Evolutionary conservation across 1,140 invertebrate species (phyloP).

Genomic region (Linepithema humile): DNA sequence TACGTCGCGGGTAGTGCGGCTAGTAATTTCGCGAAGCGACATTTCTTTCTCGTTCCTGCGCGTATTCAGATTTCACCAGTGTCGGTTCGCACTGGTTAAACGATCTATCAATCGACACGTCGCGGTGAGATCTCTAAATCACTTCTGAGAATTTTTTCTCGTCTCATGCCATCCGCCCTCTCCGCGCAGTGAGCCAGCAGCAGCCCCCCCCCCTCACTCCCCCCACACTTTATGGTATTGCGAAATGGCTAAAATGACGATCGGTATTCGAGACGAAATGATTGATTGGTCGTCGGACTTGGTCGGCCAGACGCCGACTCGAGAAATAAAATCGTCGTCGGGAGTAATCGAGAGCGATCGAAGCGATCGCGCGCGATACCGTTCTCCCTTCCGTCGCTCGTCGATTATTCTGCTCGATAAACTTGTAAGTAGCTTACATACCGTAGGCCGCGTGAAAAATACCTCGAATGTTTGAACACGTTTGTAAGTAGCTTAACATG

Average conservation of each 20-base stretch:
- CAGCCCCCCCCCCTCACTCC: too few relatives aligned
- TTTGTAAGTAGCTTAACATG: conserved; percentile 39
- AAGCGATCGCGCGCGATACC: not conserved
- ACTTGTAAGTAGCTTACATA: conserved; percentile 43
- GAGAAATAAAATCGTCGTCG: not conserved
- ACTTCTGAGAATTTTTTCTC: too few relatives aligned
- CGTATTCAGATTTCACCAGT: not conserved
- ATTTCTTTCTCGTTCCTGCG: not conserved
- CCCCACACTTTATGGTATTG: not conserved
- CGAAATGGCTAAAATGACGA: not conserved
- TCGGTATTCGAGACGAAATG: not conserved
- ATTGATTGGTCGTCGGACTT: conserved; percentile 7
- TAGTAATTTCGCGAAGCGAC: not conserved
- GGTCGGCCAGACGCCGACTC: not conserved
- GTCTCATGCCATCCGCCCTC: too few relatives aligned
- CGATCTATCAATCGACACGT: too few relatives aligned
- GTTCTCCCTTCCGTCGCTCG: not conserved
- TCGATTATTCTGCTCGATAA: conserved; percentile 42
- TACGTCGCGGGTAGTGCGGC: not conserved
- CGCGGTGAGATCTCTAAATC: too few relatives aligned
- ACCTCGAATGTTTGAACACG: conserved; percentile 44
- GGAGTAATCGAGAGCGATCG: not conserved
- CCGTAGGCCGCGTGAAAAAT: conserved; percentile 29
- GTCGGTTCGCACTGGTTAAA: not conserved
- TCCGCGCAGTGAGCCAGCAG: too few relatives aligned